Percentiles rank a stretch among this genome's conserved stretches.
Evolutionary conservation across 2,113 vertebrate species (phyloP).

Genomic region (Pachyramphus minor): DNA sequence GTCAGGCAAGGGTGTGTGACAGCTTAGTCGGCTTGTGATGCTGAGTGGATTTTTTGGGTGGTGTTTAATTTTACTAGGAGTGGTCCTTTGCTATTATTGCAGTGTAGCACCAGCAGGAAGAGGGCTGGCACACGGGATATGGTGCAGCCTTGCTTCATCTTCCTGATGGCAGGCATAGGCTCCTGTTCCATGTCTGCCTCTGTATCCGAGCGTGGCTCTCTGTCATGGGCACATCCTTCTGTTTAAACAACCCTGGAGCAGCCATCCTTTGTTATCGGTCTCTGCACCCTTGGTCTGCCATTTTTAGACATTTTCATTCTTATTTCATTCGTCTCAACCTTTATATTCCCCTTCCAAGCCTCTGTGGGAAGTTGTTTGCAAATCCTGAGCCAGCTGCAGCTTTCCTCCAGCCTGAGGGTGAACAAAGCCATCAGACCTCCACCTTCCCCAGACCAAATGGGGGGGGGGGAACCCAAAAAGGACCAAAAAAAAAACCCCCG

Average conservation of each 20-base stretch:
- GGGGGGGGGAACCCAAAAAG: fast-evolving
- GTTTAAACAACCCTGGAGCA: neutral
- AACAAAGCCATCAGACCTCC: neutral
- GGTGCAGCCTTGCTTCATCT: neutral
- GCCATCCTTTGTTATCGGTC: neutral
- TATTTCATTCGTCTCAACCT: fast-evolving
- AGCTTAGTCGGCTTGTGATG: fast-evolving
- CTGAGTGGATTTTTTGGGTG: too few species aligned
- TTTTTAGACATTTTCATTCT: neutral
- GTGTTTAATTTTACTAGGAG: neutral
- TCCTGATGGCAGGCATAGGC: neutral
- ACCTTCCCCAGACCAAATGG: neutral
- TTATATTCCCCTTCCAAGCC: neutral
- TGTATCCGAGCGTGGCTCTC: fast-evolving
- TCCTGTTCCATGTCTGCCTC: fast-evolving
- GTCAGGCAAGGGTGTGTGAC: neutral
- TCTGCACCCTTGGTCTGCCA: neutral
- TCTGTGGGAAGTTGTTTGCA: neutral
- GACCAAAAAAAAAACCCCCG: neutral
- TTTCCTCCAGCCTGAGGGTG: neutral
- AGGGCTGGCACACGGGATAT: fast-evolving
- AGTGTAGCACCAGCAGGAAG: neutral
- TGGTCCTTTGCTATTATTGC: neutral
- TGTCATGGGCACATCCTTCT: fast-evolving
- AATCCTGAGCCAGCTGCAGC: neutral